Conservation (phyloP, 2,797 vertebrate species). For the Apogon hyalosoma region DNA sequence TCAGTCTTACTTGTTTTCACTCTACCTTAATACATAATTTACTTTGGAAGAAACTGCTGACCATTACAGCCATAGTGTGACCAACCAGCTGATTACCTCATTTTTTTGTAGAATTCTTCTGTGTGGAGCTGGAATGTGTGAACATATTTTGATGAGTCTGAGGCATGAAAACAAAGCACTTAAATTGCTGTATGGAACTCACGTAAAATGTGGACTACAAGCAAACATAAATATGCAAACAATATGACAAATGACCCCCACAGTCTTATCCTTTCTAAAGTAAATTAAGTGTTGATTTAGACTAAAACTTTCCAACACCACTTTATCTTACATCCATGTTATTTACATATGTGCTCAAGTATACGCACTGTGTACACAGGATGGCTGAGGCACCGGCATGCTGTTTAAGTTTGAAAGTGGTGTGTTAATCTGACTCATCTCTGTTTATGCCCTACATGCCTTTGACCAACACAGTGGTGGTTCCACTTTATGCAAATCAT, state of each 20-base stretch:
- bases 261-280: slow-evolving; percentile 4
- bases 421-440: slow-evolving; percentile 7
- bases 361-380: neutral
- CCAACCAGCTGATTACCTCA: slow-evolving; percentile 34
- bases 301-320: slow-evolving; percentile 14
- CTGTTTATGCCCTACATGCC: slow-evolving; percentile 12
- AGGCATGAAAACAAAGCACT: slow-evolving; percentile 29
- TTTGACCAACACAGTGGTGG: slow-evolving; percentile 4
- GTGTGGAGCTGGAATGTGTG: slow-evolving; percentile 20
- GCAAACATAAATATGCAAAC: neutral
- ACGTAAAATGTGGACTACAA: slow-evolving; percentile 11
- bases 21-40: slow-evolving; percentile 24
- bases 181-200: slow-evolving; percentile 17
- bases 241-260: slow-evolving; percentile 10
- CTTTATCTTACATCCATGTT: neutral
- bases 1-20: too few species aligned
- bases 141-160: slow-evolving; percentile 29
- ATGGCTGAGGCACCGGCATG: slow-evolving; percentile 1
- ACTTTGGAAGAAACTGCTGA: slow-evolving; percentile 42
- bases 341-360: slow-evolving; percentile 8
- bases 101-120: neutral
- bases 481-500: slow-evolving; percentile 14
- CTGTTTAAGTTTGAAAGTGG: slow-evolving; percentile 9
- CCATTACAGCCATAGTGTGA: slow-evolving; percentile 36
- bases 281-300: slow-evolving; percentile 8